Evolutionary conservation across 2,797 vertebrate genomes (phyloP), one percentile per base, ranked within the genome.

Genomic region (Pseudomugil tenellus): DNA sequence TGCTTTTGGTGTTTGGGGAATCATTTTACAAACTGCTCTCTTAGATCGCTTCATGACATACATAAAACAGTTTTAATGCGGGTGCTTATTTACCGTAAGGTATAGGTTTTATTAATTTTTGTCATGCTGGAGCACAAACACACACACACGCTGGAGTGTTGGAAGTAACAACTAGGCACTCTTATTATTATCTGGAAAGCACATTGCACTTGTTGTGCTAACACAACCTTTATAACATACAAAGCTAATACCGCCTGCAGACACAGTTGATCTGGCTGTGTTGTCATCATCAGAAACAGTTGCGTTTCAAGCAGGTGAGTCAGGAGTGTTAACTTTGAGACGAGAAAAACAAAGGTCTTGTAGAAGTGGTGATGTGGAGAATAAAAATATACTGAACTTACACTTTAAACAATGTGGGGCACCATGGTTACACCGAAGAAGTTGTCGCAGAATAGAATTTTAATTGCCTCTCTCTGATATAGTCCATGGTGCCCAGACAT

Each of bases 131-230:
- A 29, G 10, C 14, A 60, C 52, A 59, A 21, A 26, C 35, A 65
- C 32, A 26, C 39, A 63, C n/a, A n/a, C n/a, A n/a, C n/a, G n/a
- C n/a, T n/a, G 35, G 53, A 35, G 35, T 58, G 58, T 37, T 67
- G 29, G 58, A 49, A 59, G 46, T 34, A 35, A 35, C 49, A 60
- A 57, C 55, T n/a, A 17, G 60, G 39, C 2, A 1, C 48, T 54
- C 26, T 67, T 64, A 68, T 39, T 55, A 63, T 73, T 56, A 63
- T 59, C 61, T 54, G 49, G 58, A 67, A 51, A 59, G 46, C 54
- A 63, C 25, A 56, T 34, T 58, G 23, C 12, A 21, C 28, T 56
- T 57, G 63, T n/a, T 6, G 25, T 16, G 26, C 57, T 52, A 56
- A 69, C 54, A 52, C 35, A 77, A 61, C 55, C 71, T 60, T 35